Conservation (phyloP, 2,797 vertebrate genomes). For the Liparis tanakae region DNA sequence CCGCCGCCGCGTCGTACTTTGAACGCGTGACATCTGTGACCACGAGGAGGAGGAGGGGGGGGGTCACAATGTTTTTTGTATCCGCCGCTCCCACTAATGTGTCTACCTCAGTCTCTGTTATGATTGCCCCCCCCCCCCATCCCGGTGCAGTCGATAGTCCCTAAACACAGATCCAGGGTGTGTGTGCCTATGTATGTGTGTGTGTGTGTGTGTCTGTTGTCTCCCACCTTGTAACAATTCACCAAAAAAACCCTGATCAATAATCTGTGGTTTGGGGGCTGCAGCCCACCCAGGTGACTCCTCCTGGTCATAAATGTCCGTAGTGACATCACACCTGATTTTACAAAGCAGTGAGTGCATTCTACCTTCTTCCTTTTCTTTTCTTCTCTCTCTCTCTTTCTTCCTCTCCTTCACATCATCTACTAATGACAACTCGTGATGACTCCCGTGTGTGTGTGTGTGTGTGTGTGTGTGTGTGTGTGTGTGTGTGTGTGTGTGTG, state of each 20-base stretch:
- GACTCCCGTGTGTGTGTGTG: slow-evolving; percentile 59
- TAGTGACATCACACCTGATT: slow-evolving; percentile 78
- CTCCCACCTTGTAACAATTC: slow-evolving; percentile 40
- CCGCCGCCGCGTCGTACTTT: slow-evolving; percentile 61
- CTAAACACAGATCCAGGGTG: slow-evolving; percentile 68
- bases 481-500: slow-evolving; percentile 58
- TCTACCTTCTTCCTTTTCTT: background rate
- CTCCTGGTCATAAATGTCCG: slow-evolving; percentile 75
- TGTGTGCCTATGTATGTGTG: slow-evolving; percentile 26
- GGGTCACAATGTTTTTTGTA: slow-evolving; percentile 72
- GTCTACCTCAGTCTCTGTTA: slow-evolving; percentile 91
- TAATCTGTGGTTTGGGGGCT: slow-evolving; percentile 71
- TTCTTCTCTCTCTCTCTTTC: slow-evolving; percentile 13
- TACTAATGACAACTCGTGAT: slow-evolving; percentile 64
- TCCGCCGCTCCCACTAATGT: slow-evolving; percentile 79
- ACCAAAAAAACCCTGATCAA: slow-evolving; percentile 54
- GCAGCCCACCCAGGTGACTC: slow-evolving; percentile 74
- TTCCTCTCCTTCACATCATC: slow-evolving; percentile 51
- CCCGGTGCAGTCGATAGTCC: slow-evolving; percentile 57
- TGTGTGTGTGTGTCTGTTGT: slow-evolving; percentile 35
- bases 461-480: slow-evolving; percentile 54
- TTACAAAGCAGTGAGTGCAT: slow-evolving; percentile 70
- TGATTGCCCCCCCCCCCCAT: slow-evolving; percentile 60
- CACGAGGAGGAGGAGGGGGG: slow-evolving; percentile 59
- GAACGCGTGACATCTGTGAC: slow-evolving; percentile 67